Evolutionary conservation across 2,888 invertebrate species (phyloP).

Genomic region (Oasisia sp.): DNA sequence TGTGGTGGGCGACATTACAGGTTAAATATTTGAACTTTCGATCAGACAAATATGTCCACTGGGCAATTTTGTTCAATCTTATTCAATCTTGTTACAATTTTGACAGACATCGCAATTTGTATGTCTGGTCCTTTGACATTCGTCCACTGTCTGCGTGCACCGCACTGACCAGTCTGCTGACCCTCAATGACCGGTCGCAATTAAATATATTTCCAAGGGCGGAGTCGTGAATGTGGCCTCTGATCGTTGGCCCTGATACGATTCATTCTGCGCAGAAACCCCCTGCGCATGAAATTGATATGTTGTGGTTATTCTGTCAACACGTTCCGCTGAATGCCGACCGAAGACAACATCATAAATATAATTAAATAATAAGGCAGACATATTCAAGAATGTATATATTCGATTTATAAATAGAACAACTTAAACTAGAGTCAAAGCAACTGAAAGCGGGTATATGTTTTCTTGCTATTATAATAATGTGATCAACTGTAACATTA

Average conservation of each 20-base stretch:
- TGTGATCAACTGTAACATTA: not conserved
- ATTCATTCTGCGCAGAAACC: not conserved
- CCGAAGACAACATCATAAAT: not conserved
- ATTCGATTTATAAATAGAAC: not conserved
- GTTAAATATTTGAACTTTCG: not conserved
- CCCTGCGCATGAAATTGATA: not conserved
- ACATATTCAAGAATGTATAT: not conserved
- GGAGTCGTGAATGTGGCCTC: not conserved
- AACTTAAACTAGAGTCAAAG: not conserved
- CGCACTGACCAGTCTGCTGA: not conserved
- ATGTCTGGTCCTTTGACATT: too few species aligned
- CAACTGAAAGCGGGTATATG: not conserved
- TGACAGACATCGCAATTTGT: not conserved
- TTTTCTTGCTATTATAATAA: not conserved
- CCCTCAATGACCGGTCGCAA: constrained; percentile 1
- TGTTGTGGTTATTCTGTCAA: not conserved
- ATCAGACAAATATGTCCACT: not conserved
- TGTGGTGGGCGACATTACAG: too few species aligned
- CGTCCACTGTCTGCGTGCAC: not conserved
- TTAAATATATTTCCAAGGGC: not conserved
- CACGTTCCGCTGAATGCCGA: not conserved
- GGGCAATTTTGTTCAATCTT: not conserved
- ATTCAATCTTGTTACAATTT: not conserved
- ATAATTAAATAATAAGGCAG: not conserved
- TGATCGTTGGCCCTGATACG: not conserved